Percentiles rank a stretch among this genome's conserved stretches.
phyloP scores from a whole-genome alignment of 2,888 invertebrate species.

The Notodonta dromedarius region DNA sequence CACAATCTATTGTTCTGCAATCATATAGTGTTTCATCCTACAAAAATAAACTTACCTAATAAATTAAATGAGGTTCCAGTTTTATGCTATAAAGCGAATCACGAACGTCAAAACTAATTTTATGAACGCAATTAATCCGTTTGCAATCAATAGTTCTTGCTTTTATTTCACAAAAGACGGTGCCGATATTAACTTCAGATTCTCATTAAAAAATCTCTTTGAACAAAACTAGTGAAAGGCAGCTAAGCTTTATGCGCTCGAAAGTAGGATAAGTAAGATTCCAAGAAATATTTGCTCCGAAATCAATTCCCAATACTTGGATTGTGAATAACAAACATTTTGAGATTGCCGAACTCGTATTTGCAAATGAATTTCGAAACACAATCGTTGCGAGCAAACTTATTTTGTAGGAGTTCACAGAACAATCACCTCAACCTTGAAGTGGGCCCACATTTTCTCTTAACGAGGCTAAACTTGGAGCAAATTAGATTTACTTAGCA shows the following conservation, averaged over 20 bases:
- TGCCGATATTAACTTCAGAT: not conserved
- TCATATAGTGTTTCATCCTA: too few species aligned
- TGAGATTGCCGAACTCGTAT: conserved; percentile 21
- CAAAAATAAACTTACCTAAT: too few species aligned
- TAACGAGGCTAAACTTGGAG: conserved; percentile 29
- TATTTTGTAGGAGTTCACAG: conserved; percentile 25
- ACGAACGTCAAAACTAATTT: not conserved
- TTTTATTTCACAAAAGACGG: conserved; percentile 3
- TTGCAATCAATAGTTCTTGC: conserved; percentile 1
- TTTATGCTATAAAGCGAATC: too few species aligned
- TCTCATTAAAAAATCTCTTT: conserved; percentile 7
- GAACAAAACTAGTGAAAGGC: conserved; percentile 5
- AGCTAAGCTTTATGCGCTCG: not conserved
- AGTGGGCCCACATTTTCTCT: conserved; percentile 25
- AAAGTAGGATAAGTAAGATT: not conserved
- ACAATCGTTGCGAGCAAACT: conserved; percentile 24
- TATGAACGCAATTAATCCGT: conserved; percentile 1
- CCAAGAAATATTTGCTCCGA: not conserved
- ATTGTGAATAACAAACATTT: conserved; percentile 4
- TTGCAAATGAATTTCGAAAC: conserved; percentile 22
- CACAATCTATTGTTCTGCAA: too few species aligned
- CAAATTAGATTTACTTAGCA: conserved; percentile 37
- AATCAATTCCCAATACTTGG: conserved; percentile 5
- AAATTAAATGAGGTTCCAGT: not conserved
- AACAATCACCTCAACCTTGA: conserved; percentile 26